Percentiles rank a stretch among this genome's conserved stretches.
Conservation (phyloP, 2,888 invertebrate species). For the Pandemis corylana region DNA sequence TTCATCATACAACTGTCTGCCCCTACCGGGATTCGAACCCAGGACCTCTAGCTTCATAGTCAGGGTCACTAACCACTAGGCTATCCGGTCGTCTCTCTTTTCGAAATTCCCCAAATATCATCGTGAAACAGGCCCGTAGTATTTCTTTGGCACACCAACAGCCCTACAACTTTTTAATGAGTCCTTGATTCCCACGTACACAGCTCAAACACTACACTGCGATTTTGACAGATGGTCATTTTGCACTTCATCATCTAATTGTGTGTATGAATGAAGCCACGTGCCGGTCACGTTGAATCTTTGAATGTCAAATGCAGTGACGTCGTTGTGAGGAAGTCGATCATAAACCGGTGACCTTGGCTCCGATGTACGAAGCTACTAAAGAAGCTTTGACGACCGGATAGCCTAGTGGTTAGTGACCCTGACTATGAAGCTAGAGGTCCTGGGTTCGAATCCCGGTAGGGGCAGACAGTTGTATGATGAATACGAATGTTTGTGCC, state of each 20-base stretch:
- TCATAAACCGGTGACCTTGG: background rate
- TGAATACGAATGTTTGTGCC: no score
- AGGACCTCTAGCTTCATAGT: no score
- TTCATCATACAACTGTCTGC: no score
- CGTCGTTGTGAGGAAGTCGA: constrained; percentile 12
- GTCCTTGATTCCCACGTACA: background rate
- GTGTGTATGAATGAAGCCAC: constrained; percentile 48
- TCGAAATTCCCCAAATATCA: no score
- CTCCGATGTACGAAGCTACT: background rate
- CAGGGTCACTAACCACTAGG: no score
- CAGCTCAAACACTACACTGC: background rate
- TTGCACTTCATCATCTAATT: constrained; percentile 38
- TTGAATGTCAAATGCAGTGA: constrained; percentile 14
- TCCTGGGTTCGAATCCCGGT: no score
- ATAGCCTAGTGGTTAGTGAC: no score
- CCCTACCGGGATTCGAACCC: no score
- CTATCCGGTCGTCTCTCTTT: no score
- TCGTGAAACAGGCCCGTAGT: no score
- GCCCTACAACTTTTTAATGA: background rate
- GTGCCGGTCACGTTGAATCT: constrained; percentile 49
- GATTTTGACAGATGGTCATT: constrained; percentile 17
- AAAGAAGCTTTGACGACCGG: background rate
- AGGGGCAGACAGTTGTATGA: no score
- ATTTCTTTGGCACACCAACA: background rate
- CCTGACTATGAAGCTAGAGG: no score